A percentile compares a stretch with the other conserved stretches of the same genome.
Conservation (phyloP, 2,113 vertebrate genomes). For the Phyllostomus discolor region DNA sequence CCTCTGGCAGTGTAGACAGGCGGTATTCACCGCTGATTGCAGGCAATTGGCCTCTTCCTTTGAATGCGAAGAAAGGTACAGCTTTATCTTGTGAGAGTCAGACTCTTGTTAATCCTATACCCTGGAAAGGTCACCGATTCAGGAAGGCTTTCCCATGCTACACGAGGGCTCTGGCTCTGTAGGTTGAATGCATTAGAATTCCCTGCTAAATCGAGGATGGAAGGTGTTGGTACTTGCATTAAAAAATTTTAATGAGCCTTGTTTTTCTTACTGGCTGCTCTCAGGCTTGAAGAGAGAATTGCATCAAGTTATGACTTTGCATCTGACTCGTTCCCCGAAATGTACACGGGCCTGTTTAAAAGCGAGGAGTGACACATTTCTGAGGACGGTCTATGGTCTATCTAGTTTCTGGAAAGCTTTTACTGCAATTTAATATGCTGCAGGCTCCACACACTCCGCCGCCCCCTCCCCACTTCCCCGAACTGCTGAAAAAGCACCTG, state of each 20-base stretch:
- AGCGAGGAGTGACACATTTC: conserved; percentile 75
- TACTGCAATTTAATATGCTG: conserved; percentile 52
- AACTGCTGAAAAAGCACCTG: conserved; percentile 28
- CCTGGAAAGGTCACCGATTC: conserved; percentile 61
- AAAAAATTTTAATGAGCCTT: neutral
- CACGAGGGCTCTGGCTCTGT: neutral
- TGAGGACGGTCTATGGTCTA: conserved; percentile 53
- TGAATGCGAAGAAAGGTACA: conserved; percentile 82
- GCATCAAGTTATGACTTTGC: conserved; percentile 62
- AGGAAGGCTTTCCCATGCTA: conserved; percentile 1
- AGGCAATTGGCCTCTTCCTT: conserved; percentile 86
- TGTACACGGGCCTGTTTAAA: conserved; percentile 80
- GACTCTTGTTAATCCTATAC: conserved; percentile 75
- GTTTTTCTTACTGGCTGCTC: neutral
- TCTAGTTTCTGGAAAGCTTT: conserved; percentile 73
- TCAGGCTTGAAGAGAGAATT: conserved; percentile 30
- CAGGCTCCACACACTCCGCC: neutral
- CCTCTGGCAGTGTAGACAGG: conserved; percentile 78
- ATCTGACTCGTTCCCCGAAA: conserved; percentile 77
- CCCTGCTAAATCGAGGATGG: neutral
- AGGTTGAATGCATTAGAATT: conserved; percentile 6
- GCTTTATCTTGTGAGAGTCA: conserved; percentile 81
- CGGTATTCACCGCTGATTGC: conserved; percentile 83
- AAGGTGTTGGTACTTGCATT: conserved; percentile 35
- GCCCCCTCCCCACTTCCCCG: neutral